Percentiles rank a stretch among this genome's conserved stretches.
These are phyloP conservation scores for Mechanitis messenoides DNA, from an alignment of 2,888 invertebrate species.

Conservation along the genomic window DNA sequence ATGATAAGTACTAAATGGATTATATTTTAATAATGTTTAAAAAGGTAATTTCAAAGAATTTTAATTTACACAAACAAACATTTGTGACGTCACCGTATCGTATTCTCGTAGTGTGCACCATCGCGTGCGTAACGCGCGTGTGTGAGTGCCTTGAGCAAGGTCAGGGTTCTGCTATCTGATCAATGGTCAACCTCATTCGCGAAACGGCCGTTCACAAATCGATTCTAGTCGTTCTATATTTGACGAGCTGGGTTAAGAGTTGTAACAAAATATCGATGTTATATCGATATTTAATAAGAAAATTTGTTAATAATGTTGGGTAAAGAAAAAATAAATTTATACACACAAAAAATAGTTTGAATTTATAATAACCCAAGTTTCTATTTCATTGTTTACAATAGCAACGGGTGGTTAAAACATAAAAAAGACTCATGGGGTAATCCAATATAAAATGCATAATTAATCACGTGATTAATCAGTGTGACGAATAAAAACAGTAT, in stretches of 20 bases:
- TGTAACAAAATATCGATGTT: neutral
- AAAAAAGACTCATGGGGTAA: conserved; percentile 53
- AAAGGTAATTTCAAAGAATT: no score
- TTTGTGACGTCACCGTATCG: conserved; percentile 21
- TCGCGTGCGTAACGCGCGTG: conserved; percentile 57
- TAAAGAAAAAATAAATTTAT: no score
- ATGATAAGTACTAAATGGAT: no score
- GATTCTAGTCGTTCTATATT: conserved; percentile 34
- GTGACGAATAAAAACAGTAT: conserved; percentile 75
- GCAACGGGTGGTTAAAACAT: conserved; percentile 28
- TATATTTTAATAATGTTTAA: no score
- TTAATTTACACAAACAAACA: no score
- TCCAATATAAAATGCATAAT: conserved; percentile 70
- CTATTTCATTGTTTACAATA: conserved; percentile 15
- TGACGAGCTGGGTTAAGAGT: conserved; percentile 6
- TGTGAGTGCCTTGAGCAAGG: conserved; percentile 71
- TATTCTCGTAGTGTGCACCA: conserved; percentile 44
- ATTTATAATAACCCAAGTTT: neutral
- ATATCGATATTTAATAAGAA: no score
- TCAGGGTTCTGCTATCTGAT: conserved; percentile 72
- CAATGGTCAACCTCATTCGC: conserved; percentile 67
- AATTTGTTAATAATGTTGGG: no score
- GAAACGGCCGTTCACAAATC: conserved; percentile 45
- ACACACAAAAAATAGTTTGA: no score
- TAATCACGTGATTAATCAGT: conserved; percentile 76